Base-by-base conservation (phyloP, 2,888 invertebrate species). In the Abscondita cerata region DNA sequence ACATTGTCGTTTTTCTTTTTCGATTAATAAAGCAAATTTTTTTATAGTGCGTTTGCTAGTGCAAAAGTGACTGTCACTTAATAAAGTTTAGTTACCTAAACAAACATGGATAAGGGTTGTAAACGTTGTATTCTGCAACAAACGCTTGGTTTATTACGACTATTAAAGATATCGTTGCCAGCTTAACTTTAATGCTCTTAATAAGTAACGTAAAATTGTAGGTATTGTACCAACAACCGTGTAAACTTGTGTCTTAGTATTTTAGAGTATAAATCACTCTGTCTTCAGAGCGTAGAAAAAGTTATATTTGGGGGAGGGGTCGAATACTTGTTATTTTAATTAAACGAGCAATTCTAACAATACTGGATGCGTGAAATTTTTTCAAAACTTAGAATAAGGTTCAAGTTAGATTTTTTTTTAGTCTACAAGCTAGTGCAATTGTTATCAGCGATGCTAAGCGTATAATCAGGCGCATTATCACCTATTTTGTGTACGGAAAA, bases 401-500 rank as follows among this genome's bases (percentile, higher is more conserved):
- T 25, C 4, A 25, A 25, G 25, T 25, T 25, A 25, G 25, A 38
- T 38, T 2, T 25, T 4, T 4, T 25, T 2, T 25, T 25, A 25
- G 25, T 25, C 25, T 25, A 25, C n/a, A n/a, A 25, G 6, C 25
- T 25, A 25, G 4, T 2, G 25, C 25, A 25, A 25, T 25, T 25
- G 25, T 25, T 25, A 25, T 25, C 25, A 25, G 25, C 25, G 25
- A 6, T 25, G 25, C 41, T 15, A 33, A 13, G 25, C 15, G 5
- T 13, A 15, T 31, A 20, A n/a, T n/a, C 9, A 20, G 12, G 31
- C 25, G 31, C 25, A 31, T n/a, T 47, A 48, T 20, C 52, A 47
- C 38, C 40, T 36, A 57, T 47, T 52, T 40, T 38, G 50, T 52
- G 40, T 33, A 58, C 46, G 62, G 62, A 62, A 62, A 57, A 53